These are phyloP conservation scores for Bicyclus anynana DNA, from an alignment of 1,140 invertebrate species.

Conservation along the genomic window DNA sequence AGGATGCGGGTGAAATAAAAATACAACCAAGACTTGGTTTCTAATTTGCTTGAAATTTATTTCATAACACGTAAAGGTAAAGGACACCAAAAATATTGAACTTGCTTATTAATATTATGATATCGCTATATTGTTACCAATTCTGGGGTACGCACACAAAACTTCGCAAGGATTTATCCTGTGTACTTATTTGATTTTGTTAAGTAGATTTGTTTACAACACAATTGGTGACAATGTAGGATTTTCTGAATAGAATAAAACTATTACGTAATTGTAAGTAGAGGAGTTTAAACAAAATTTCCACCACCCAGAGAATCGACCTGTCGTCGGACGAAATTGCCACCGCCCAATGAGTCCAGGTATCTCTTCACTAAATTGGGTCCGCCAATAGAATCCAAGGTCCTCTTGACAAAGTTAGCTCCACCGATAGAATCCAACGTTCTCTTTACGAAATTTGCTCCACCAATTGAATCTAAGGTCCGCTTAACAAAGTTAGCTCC, in stretches of 20 bases:
- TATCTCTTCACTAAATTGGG: constrained; percentile 69
- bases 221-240: neutral
- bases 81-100: constrained; percentile 33
- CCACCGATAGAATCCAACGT: constrained; percentile 65
- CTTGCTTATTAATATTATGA: constrained; percentile 10
- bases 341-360: constrained; percentile 61
- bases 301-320: constrained; percentile 22
- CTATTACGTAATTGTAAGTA: neutral
- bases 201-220: neutral
- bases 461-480: constrained; percentile 74
- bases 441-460: constrained; percentile 68
- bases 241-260: neutral
- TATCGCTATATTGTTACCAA: constrained; percentile 7
- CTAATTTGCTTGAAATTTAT: constrained; percentile 34
- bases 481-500: constrained; percentile 68
- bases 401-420: constrained; percentile 47
- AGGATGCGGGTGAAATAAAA: constrained; percentile 3
- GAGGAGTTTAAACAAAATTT: constrained; percentile 50
- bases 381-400: constrained; percentile 65
- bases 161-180: neutral
- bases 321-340: constrained; percentile 52
- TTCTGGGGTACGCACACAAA: neutral
- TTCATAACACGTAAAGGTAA: constrained; percentile 35
- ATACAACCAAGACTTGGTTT: constrained; percentile 4
- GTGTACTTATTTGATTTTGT: neutral